Conservation (phyloP, 2,113 vertebrate species). For the Platichthys stellatus region DNA sequence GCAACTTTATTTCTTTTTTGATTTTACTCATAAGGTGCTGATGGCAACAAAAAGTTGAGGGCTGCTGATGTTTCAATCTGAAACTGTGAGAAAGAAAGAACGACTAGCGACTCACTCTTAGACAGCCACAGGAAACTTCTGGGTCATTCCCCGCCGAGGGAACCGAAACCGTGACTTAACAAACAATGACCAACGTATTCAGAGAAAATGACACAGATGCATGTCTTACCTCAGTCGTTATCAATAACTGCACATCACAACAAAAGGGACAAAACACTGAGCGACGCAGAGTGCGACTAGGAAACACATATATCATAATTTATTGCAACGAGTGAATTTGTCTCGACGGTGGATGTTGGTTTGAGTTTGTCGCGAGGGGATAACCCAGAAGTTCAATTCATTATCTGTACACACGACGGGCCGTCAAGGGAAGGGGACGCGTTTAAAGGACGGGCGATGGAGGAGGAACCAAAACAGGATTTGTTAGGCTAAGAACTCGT, state of each 20-base stretch:
- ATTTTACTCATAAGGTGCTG: slow-evolving; percentile 81
- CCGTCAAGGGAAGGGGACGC: not conserved
- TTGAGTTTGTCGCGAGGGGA: slow-evolving; percentile 24
- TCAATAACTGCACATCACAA: slow-evolving; percentile 21
- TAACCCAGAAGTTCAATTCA: slow-evolving; percentile 36
- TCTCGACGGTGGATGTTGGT: slow-evolving; percentile 3
- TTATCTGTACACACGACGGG: not conserved
- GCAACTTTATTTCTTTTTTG: slow-evolving; percentile 68
- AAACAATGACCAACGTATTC: slow-evolving; percentile 28
- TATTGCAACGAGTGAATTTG: slow-evolving; percentile 28
- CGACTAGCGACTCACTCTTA: slow-evolving; percentile 1
- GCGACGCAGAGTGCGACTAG: slow-evolving; percentile 14
- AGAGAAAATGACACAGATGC: slow-evolving; percentile 18
- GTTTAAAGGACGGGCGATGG: slow-evolving; percentile 6
- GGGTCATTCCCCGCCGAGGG: slow-evolving; percentile 33
- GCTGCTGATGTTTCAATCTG: slow-evolving; percentile 41
- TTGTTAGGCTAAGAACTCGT: slow-evolving; percentile 56
- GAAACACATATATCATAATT: slow-evolving; percentile 21
- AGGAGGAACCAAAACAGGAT: slow-evolving; percentile 40
- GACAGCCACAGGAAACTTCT: slow-evolving; percentile 32
- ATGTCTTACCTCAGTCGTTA: slow-evolving; percentile 34
- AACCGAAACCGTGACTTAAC: slow-evolving; percentile 35
- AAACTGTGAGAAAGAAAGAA: slow-evolving; percentile 16
- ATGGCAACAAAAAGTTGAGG: slow-evolving; percentile 73
- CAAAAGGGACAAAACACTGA: slow-evolving; percentile 25